Base-by-base conservation (phyloP, 2,113 vertebrate genomes). In the Nothocercus julius region DNA sequence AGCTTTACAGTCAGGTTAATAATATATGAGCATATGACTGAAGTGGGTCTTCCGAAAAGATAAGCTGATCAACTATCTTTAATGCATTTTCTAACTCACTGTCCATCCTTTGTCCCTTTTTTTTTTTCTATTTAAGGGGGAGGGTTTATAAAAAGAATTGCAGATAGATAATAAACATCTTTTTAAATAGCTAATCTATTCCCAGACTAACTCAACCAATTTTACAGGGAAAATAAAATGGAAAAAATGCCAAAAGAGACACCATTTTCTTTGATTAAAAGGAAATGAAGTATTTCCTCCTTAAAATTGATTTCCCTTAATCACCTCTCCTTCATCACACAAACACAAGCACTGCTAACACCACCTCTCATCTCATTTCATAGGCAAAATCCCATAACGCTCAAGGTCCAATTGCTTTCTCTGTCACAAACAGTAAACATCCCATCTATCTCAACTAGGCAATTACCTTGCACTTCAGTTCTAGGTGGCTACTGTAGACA, bases 1-100 rank as follows among this genome's bases (percentile, higher is more conserved):
- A 88, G 66, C 78, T 92, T 96, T 81, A 63, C 49, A 82, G 67
- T 56, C 79, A 89, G 70, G 66, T 97, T 95, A 97, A 97, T 96
- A 95, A 96, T 96, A 93, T 18, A 96, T 97, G 90, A 94, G 82
- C 34, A 62, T 72, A 70, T 1, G 3, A 87, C 68, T 93, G 53
- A 97, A 96, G 85, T 92, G 92, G 72, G 42, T 87, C 82, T 89
- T 44, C 82, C 81, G 94, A 73, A 96, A 95, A 82, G 79, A 91
- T 80, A 94, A 94, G 87, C 70, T 88, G 82, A 95, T 90, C 83
- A 95, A 77, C 85, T 90, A 64, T 67, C 68, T 85, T 73, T 95
- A 92, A 88, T 92, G 94, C 82, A 96, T 90, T 96, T 96, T 75
- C 77, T 94, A 94, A 96, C 95, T 96, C 88, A 75, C 70, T 96